Evolutionary conservation across 2,888 invertebrate genomes (phyloP), one percentile per base, ranked within the genome.

Genomic region (Calameuta filiformis): DNA sequence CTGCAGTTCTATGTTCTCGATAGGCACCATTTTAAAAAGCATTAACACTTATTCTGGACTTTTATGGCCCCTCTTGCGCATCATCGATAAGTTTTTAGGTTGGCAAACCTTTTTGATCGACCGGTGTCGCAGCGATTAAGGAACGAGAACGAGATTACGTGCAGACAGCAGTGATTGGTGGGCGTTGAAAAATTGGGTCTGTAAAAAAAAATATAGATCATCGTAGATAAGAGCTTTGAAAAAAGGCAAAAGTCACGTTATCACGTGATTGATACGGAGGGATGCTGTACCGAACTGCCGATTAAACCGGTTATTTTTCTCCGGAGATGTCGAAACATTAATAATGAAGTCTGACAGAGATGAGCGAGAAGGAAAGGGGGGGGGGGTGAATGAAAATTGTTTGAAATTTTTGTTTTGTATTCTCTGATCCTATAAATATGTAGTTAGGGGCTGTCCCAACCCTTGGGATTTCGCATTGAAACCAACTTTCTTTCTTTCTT

Each of bases 381-480:
- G 37, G 37, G 75, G 69, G 33, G 11, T 35, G 35, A 12, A 35
- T 35, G 37, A 78, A 78, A 78, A 78, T 75, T 78, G 75, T 78
- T 75, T 33, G 69, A 69, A 74, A 69, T 73, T 69, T 68, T 74
- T 77, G 3, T 77, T 31, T 69, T 30, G 12, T 35, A 35, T 68
- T 68, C 23, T 69, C 23, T 34, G 35, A 75, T 75, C 69, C 75
- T 75, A 78, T 78, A 78, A 78, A 78, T 78, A 78, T 78, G 77
- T 78, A 78, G 75, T 78, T 78, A 78, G 77, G 77, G 77, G 31
- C 35, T 74, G 69, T 69, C 34, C 56, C 40, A 15, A n/a, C 35
- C 76, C 73, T 73, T 31, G 35, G 77, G 75, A 75, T 40, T 75
- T 71, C 77, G 68, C 74, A 37, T 78, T 68, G 77, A 40, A 40